Percentiles rank a stretch among this genome's conserved stretches.
Evolutionary conservation across 2,888 invertebrate species (phyloP).

Genomic region (Lydus trimaculatus): DNA sequence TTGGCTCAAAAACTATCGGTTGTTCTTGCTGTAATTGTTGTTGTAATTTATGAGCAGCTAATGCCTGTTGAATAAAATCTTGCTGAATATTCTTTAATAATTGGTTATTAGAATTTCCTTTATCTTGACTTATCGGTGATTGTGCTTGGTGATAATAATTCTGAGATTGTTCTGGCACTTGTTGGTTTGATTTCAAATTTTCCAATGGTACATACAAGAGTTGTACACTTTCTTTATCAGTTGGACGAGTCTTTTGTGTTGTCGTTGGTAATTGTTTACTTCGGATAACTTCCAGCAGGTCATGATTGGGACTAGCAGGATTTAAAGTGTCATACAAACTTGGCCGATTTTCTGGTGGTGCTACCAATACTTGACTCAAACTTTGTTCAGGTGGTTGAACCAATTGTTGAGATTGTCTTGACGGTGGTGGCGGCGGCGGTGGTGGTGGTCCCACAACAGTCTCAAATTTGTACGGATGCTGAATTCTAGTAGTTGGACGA

Average conservation of each 20-base stretch:
- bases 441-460: constrained; percentile 42
- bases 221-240: constrained; percentile 71
- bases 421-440: constrained; percentile 24
- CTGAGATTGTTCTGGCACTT: constrained; percentile 59
- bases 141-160: constrained; percentile 46
- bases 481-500: constrained; percentile 12
- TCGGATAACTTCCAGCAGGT: constrained; percentile 39
- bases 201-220: constrained; percentile 84
- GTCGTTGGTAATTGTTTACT: constrained; percentile 17
- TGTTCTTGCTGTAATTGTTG: constrained; percentile 51
- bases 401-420: constrained; percentile 20
- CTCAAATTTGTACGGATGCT: constrained; percentile 48
- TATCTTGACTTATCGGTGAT: constrained; percentile 21
- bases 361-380: constrained; percentile 26
- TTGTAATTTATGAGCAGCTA: constrained; percentile 57
- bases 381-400: constrained; percentile 23
- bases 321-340: constrained; percentile 41
- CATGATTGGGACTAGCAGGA: constrained; percentile 40
- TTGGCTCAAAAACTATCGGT: constrained; percentile 44
- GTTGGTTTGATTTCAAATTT: constrained; percentile 61
- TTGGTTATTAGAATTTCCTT: not conserved
- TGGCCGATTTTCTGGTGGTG: constrained; percentile 39
- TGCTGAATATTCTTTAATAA: constrained; percentile 54
- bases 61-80: constrained; percentile 58
- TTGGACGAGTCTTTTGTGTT: constrained; percentile 26